phyloP scores from a whole-genome alignment of 2,797 vertebrate genomes.

The Melanogrammus aeglefinus region DNA sequence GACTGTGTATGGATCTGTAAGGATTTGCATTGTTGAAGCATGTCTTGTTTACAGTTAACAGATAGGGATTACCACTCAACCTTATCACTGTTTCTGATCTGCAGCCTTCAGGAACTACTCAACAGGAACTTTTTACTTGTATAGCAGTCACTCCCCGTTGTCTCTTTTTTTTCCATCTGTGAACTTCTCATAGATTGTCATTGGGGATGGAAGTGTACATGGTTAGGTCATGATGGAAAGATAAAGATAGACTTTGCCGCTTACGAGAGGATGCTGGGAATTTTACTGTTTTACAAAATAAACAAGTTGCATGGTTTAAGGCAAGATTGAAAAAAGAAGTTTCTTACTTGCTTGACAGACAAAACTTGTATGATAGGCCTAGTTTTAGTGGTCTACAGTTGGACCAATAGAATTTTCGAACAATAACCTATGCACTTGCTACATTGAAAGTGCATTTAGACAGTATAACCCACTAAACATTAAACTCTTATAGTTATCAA shows the following conservation, averaged over 20 bases:
- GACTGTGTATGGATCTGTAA: conserved; percentile 19
- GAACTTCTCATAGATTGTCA: conserved; percentile 58
- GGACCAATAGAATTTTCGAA: neutral
- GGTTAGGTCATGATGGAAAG: conserved; percentile 43
- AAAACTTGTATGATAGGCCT: neutral
- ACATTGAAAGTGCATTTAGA: neutral
- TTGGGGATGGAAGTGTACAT: conserved; percentile 57
- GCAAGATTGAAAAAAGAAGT: neutral
- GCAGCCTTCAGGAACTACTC: conserved; percentile 50
- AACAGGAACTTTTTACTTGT: conserved; percentile 41
- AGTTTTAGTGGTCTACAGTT: neutral
- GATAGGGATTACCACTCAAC: conserved; percentile 38
- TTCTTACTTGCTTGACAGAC: neutral
- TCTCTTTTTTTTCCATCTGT: conserved; percentile 43
- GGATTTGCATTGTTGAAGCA: conserved; percentile 5
- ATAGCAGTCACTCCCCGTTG: conserved; percentile 44
- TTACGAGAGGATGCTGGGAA: conserved; percentile 22
- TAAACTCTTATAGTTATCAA: neutral
- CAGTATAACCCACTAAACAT: neutral
- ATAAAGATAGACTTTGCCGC: conserved; percentile 30
- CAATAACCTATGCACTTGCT: neutral
- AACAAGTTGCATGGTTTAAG: conserved; percentile 12
- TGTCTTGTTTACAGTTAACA: conserved; percentile 33
- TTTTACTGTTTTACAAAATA: conserved; percentile 21
- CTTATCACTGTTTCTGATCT: conserved; percentile 49